Evolutionary conservation across 2,113 vertebrate species (phyloP).

Genomic region (Trichomycterus rosablanca): DNA sequence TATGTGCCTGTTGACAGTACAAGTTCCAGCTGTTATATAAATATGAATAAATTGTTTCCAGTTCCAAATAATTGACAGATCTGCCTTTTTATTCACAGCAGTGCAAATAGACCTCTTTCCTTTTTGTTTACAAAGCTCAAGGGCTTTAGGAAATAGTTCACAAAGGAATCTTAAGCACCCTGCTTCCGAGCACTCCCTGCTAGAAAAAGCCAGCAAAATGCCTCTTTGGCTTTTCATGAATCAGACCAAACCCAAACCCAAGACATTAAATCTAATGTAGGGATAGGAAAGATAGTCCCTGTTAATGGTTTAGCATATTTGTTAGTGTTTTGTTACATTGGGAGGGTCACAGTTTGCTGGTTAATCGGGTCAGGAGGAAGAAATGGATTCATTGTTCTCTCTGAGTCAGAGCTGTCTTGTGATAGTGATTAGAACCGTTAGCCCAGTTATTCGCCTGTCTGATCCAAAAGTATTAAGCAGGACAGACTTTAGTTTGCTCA

Average conservation of each 20-base stretch:
- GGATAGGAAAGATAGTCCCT: too few species aligned
- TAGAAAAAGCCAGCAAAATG: too few species aligned
- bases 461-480: conserved; percentile 15
- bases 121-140: conserved; percentile 19
- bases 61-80: conserved; percentile 20
- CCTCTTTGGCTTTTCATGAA: too few species aligned
- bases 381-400: conserved; percentile 61
- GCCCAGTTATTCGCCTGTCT: conserved; percentile 60
- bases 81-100: conserved; percentile 19
- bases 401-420: conserved; percentile 60
- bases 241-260: too few species aligned
- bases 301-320: conserved; percentile 31
- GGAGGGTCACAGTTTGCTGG: conserved; percentile 41
- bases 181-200: neutral
- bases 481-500: neutral
- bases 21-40: conserved; percentile 8
- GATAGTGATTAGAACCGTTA: conserved; percentile 63
- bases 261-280: neutral
- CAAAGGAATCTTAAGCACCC: conserved; percentile 1
- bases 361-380: conserved; percentile 33
- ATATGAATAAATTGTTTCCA: conserved; percentile 14
- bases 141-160: conserved; percentile 16
- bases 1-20: neutral
- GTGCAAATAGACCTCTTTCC: neutral
- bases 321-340: conserved; percentile 19